These are phyloP conservation scores for Metacarcinus magister DNA, from an alignment of 2,888 invertebrate species.

Conservation along the genomic window DNA sequence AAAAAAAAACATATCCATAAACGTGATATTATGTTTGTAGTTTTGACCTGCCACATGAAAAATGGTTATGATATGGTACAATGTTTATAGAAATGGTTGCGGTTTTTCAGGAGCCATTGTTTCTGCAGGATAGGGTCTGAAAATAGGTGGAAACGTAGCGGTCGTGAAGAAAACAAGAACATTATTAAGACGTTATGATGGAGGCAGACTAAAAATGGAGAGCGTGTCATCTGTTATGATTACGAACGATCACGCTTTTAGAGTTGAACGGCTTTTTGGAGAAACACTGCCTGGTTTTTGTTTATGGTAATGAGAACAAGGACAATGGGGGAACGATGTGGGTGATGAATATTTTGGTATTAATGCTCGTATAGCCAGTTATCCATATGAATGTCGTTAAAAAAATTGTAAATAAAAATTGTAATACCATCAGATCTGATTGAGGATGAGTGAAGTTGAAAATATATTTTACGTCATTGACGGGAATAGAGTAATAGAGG, in stretches of 20 bases:
- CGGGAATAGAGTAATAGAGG: no score
- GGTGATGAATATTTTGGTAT: no score
- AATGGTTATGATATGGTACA: background rate
- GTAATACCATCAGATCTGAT: background rate
- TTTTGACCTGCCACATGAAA: background rate
- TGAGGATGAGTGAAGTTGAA: background rate
- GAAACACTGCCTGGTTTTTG: background rate
- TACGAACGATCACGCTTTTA: no score
- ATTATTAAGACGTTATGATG: background rate
- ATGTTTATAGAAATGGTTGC: background rate
- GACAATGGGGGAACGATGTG: background rate
- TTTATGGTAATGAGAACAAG: background rate
- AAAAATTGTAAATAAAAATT: background rate
- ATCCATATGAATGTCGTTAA: no score
- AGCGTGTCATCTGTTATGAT: no score
- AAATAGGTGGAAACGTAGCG: background rate
- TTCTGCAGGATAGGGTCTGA: background rate
- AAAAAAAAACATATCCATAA: no score
- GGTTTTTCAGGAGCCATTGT: background rate
- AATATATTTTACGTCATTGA: no score
- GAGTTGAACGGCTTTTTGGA: no score
- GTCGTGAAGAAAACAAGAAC: constrained; percentile 17
- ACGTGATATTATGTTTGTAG: background rate
- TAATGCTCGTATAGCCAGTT: no score
- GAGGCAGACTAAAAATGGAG: background rate